Evolutionary conservation across 1,140 invertebrate species (phyloP).

Genomic region (Pissodes strobi): DNA sequence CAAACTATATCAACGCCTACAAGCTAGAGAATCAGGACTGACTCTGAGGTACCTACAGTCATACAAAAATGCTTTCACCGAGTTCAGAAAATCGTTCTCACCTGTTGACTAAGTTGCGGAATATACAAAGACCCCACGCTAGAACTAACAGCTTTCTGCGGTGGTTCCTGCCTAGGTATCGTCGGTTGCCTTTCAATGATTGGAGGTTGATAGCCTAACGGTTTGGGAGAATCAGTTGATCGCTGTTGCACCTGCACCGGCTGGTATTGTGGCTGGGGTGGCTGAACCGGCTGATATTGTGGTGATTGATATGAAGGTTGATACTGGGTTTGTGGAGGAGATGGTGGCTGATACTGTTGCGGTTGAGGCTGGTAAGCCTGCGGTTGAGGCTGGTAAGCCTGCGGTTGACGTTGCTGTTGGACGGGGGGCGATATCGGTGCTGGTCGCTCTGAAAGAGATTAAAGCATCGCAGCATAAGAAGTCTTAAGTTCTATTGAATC

Average conservation of each 20-base stretch:
- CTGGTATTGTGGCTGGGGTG: constrained; percentile 10
- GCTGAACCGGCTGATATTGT: constrained; percentile 10
- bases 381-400: constrained; percentile 34
- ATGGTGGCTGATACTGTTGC: no score
- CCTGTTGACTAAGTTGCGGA: constrained; percentile 49
- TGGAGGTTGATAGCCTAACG: constrained; percentile 34
- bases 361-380: constrained; percentile 47
- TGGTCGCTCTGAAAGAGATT: no score
- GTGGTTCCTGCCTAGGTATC: constrained; percentile 27
- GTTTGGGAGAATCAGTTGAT: constrained; percentile 22
- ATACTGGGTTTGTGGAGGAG: constrained; percentile 30
- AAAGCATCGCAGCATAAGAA: no score
- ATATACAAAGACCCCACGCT: constrained; percentile 53
- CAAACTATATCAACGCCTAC: no score
- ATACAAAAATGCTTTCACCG: background rate
- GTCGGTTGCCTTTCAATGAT: constrained; percentile 36
- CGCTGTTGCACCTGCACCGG: constrained; percentile 16
- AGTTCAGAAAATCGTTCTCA: background rate
- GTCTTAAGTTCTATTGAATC: no score
- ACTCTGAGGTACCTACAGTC: no score
- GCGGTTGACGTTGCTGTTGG: constrained; percentile 25
- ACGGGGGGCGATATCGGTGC: constrained; percentile 48
- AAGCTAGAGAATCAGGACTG: no score
- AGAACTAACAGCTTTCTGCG: constrained; percentile 35
- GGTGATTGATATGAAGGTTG: constrained; percentile 42